These are phyloP conservation scores for Enteromius afrohamiltoni DNA, from an alignment of 2,797 vertebrate species.

Conservation along the genomic window DNA sequence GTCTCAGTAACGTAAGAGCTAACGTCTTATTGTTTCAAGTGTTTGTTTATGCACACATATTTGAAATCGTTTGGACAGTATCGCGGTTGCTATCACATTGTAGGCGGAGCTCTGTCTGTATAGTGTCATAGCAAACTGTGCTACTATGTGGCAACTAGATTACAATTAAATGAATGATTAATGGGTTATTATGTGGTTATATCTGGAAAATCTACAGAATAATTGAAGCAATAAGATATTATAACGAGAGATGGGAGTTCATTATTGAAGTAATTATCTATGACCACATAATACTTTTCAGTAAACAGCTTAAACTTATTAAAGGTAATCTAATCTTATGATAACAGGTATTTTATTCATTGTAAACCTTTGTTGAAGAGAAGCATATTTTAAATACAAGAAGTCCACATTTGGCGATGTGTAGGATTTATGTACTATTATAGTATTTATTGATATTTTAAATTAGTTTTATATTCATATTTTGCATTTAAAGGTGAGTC, in stretches of 20 bases:
- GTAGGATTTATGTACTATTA: neutral
- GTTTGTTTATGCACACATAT: neutral
- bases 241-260: neutral
- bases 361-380: neutral
- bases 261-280: neutral
- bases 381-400: neutral
- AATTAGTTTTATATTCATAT: neutral
- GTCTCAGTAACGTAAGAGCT: neutral
- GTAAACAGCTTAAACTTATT: neutral
- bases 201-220: neutral
- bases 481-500: neutral
- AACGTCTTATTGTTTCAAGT: neutral
- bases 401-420: neutral
- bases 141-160: neutral
- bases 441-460: neutral
- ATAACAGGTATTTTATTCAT: neutral
- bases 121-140: neutral
- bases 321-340: no score
- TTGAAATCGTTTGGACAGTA: neutral
- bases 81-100: neutral
- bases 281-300: neutral
- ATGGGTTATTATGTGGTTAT: neutral
- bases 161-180: neutral
- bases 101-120: constrained; percentile 11
- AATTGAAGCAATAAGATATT: neutral